These are phyloP conservation scores for Platalea minor DNA, from an alignment of 2,797 vertebrate species.

Conservation along the genomic window DNA sequence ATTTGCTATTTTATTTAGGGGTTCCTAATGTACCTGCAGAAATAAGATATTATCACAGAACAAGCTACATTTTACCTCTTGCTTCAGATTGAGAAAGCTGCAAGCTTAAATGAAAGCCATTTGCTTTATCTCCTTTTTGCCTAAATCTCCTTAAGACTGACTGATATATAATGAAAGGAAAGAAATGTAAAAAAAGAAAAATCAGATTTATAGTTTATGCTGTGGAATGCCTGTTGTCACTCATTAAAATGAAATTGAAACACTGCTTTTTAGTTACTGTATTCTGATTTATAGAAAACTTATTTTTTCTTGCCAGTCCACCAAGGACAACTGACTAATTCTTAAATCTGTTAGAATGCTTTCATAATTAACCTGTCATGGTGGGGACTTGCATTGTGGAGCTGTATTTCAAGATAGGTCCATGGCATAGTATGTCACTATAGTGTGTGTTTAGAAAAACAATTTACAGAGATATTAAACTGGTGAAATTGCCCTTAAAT, in stretches of 20 bases:
- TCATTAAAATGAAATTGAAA: slow-evolving; percentile 28
- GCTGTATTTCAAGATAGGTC: not conserved
- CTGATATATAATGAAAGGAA: slow-evolving; percentile 53
- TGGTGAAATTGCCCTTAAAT: not conserved
- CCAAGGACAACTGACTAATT: slow-evolving; percentile 3
- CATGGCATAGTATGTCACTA: not conserved
- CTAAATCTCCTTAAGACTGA: slow-evolving; percentile 33
- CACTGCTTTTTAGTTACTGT: slow-evolving; percentile 47
- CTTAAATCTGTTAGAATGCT: slow-evolving; percentile 10
- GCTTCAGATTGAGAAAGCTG: not conserved
- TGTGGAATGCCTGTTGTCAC: not conserved
- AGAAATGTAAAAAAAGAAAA: slow-evolving; percentile 17
- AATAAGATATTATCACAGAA: not conserved
- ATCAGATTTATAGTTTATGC: not conserved
- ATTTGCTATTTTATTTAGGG: slow-evolving; percentile 15
- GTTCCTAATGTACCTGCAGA: not conserved
- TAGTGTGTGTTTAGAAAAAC: not conserved
- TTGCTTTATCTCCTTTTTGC: slow-evolving; percentile 39
- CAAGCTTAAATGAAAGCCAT: slow-evolving; percentile 26
- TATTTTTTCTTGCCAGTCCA: slow-evolving; percentile 11
- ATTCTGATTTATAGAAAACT: slow-evolving; percentile 21
- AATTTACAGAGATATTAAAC: not conserved
- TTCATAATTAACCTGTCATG: slow-evolving; percentile 65
- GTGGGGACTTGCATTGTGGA: not conserved
- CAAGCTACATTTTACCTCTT: not conserved